Evolutionary conservation across 1,140 invertebrate species (phyloP).

Genomic region (Helicoverpa zea): DNA sequence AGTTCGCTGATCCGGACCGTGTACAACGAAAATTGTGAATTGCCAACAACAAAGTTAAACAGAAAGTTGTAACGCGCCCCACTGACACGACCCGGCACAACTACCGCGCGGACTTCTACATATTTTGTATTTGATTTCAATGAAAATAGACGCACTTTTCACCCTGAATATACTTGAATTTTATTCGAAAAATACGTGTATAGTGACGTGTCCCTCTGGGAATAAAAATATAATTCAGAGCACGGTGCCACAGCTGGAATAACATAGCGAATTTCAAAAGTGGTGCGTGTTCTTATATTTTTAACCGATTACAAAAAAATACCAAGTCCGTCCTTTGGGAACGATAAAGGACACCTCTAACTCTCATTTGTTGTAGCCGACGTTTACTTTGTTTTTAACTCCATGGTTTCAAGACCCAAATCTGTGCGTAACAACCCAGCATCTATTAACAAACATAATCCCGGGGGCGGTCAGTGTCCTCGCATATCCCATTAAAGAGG

Average conservation of each 20-base stretch:
- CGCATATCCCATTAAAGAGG: slow-evolving; percentile 51
- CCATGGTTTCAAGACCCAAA: slow-evolving; percentile 22
- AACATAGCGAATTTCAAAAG: slow-evolving; percentile 6
- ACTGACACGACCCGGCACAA: slow-evolving; percentile 17
- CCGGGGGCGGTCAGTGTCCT: slow-evolving; percentile 34
- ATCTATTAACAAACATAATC: slow-evolving; percentile 49
- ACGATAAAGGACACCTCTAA: neutral
- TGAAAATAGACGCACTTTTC: slow-evolving; percentile 30
- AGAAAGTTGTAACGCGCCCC: slow-evolving; percentile 21
- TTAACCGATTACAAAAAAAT: neutral
- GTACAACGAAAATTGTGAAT: slow-evolving; percentile 35
- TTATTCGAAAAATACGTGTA: slow-evolving; percentile 27
- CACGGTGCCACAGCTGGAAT: neutral
- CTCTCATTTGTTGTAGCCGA: slow-evolving; percentile 12
- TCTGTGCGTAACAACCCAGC: slow-evolving; percentile 41
- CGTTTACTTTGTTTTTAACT: slow-evolving; percentile 27
- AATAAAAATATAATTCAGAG: slow-evolving; percentile 24
- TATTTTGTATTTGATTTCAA: slow-evolving; percentile 37
- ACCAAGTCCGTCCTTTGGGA: neutral
- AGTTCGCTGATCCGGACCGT: slow-evolving; percentile 32
- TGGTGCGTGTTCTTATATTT: slow-evolving; percentile 11
- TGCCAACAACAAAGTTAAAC: slow-evolving; percentile 33
- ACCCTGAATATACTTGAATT: slow-evolving; percentile 33
- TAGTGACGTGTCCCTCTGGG: slow-evolving; percentile 2
- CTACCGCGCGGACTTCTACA: slow-evolving; percentile 4